Percentiles rank a stretch among this genome's conserved stretches.
Evolutionary conservation across 2,797 vertebrate species (phyloP).

Genomic region (Otus scops): DNA sequence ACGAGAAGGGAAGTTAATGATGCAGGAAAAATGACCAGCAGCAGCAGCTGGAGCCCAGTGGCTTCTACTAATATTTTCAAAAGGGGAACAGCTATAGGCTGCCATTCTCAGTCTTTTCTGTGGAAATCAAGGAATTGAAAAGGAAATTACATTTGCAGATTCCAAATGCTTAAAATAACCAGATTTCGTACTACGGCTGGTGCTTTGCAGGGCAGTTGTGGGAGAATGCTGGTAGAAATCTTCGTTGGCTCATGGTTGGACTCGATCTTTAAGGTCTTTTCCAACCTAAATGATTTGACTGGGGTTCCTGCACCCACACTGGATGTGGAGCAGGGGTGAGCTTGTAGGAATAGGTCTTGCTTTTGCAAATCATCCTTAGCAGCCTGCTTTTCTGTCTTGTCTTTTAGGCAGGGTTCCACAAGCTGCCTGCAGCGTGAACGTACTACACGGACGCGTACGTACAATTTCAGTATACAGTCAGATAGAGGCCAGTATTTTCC

Average conservation of each 20-base stretch:
- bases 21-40: not conserved
- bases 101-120: not conserved
- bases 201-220: no score
- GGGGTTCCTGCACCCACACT: not conserved
- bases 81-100: not conserved
- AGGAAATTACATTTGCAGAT: not conserved
- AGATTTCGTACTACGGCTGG: not conserved
- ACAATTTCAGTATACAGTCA: not conserved
- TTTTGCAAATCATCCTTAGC: not conserved
- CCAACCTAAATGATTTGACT: not conserved
- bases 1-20: not conserved
- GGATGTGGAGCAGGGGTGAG: not conserved
- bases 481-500: not conserved
- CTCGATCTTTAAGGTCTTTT: not conserved
- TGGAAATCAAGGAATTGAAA: not conserved
- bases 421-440: not conserved
- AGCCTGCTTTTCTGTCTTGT: not conserved
- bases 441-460: not conserved
- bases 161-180: not conserved
- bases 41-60: not conserved
- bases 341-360: not conserved
- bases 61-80: not conserved
- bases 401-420: not conserved
- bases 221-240: not conserved
- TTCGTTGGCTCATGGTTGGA: not conserved